Conservation (phyloP, 1,140 invertebrate species). For the Bombus pascuorum region DNA sequence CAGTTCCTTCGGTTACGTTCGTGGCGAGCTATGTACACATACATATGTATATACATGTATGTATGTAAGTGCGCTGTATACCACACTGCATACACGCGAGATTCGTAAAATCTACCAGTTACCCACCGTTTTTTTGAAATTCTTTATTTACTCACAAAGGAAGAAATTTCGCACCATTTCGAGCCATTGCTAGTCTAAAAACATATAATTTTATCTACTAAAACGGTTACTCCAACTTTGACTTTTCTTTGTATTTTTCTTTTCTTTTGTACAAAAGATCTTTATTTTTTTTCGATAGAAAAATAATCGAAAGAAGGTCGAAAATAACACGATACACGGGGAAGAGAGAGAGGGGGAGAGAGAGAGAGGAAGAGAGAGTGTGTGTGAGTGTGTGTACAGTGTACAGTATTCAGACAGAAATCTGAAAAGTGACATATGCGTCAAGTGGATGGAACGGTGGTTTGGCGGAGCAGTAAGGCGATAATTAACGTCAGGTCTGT, state of each 20-base stretch:
- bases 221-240: neutral
- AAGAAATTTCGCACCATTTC: neutral
- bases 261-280: too few species aligned
- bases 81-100: neutral
- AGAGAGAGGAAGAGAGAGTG: too few species aligned
- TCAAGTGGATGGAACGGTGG: constrained; percentile 58
- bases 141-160: neutral
- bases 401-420: constrained; percentile 45
- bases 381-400: neutral
- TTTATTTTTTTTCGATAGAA: neutral
- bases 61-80: too few species aligned
- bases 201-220: neutral
- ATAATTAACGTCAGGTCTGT: constrained; percentile 72
- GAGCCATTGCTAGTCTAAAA: rapidly evolving
- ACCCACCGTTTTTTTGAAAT: neutral
- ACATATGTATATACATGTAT: too few species aligned
- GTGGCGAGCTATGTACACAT: neutral
- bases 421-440: constrained; percentile 69
- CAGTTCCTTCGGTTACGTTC: neutral
- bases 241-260: neutral
- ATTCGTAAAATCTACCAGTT: neutral
- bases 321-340: too few species aligned
- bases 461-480: constrained; percentile 56
- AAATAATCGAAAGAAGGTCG: neutral
- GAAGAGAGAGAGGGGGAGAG: neutral